phyloP scores from a whole-genome alignment of 2,888 invertebrate species.

The Lycocerus yunnanus region DNA sequence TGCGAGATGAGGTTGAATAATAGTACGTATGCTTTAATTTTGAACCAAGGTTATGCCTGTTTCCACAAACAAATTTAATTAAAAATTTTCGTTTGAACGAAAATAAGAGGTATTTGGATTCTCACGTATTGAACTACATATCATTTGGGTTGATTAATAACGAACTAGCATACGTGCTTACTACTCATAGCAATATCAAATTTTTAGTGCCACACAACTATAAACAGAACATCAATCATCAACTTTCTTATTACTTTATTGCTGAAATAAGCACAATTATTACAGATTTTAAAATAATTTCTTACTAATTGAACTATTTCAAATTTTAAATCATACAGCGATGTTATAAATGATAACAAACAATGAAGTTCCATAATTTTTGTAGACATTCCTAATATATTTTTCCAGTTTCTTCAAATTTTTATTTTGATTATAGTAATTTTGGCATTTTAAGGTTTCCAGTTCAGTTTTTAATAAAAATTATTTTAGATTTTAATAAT shows the following conservation, averaged over 20 bases:
- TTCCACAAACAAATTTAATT: neutral
- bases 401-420: too few species aligned
- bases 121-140: neutral
- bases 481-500: neutral
- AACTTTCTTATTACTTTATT: neutral
- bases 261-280: too few species aligned
- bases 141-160: neutral
- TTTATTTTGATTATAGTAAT: too few species aligned
- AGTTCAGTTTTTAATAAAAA: neutral
- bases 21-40: too few species aligned
- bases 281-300: too few species aligned
- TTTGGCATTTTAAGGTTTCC: too few species aligned
- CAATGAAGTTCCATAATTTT: too few species aligned
- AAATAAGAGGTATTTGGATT: neutral
- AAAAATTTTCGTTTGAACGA: neutral
- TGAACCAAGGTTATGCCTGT: neutral
- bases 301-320: too few species aligned
- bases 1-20: too few species aligned
- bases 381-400: too few species aligned
- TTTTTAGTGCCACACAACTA: neutral
- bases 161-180: neutral
- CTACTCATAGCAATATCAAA: neutral
- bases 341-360: too few species aligned
- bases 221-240: neutral
- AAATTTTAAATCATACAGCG: too few species aligned